Conservation (phyloP, 92 coral and sea anemone species). For the Isaurus tuberculatus region DNA sequence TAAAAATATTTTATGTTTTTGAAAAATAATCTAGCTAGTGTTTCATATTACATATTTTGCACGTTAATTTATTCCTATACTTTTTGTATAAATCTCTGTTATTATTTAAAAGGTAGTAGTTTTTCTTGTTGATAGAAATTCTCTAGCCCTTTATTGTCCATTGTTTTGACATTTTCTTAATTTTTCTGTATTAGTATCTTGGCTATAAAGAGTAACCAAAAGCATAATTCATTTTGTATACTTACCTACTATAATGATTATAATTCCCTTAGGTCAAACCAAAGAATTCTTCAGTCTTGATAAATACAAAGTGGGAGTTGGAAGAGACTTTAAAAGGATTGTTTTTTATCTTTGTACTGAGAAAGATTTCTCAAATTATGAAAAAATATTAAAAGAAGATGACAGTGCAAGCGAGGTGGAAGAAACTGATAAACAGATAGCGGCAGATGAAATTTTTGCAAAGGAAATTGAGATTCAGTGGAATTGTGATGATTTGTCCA, state of each 20-base stretch:
- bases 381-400: neutral
- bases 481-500: neutral
- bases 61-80: neutral
- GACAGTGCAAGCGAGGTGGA: neutral
- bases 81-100: too few relatives aligned
- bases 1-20: too few relatives aligned
- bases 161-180: too few relatives aligned
- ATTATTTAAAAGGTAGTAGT: too few relatives aligned
- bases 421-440: neutral
- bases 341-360: neutral
- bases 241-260: neutral
- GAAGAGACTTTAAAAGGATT: slow-evolving; percentile 6
- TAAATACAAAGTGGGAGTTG: neutral
- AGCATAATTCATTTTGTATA: neutral
- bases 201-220: neutral
- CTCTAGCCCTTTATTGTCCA: too few relatives aligned
- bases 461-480: neutral
- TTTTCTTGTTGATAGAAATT: neutral
- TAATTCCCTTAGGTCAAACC: slow-evolving; percentile 3
- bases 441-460: slow-evolving; percentile 22
- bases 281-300: neutral
- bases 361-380: slow-evolving; percentile 11
- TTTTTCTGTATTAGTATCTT: neutral
- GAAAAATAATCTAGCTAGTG: neutral
- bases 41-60: neutral